Conservation (phyloP, 2,113 vertebrate genomes). For the Protobothrops mucrosquamatus region DNA sequence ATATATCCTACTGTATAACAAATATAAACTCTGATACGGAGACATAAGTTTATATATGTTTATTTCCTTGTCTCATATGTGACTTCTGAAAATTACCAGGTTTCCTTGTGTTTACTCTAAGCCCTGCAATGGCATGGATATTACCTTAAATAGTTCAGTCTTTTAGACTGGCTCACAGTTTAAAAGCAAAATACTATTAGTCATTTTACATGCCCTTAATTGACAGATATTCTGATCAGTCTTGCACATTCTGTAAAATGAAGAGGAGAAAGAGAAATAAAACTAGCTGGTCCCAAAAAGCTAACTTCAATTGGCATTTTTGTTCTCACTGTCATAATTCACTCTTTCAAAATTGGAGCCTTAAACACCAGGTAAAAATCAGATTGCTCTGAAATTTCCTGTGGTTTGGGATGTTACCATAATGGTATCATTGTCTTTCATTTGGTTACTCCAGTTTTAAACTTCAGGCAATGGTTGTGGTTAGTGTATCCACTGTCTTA, state of each 20-base stretch:
- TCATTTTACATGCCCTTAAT: neutral
- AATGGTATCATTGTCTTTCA: neutral
- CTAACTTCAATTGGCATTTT: neutral
- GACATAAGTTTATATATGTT: neutral
- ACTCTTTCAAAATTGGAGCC: neutral
- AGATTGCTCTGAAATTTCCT: neutral
- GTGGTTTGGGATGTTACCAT: neutral
- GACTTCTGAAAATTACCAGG: too few relatives aligned
- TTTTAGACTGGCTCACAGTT: neutral
- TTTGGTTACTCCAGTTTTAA: neutral
- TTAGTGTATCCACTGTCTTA: neutral
- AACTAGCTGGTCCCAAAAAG: rapidly evolving
- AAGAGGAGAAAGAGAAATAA: neutral
- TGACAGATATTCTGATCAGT: neutral
- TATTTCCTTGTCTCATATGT: neutral
- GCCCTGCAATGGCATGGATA: neutral
- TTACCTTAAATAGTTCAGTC: neutral
- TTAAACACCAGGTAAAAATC: neutral
- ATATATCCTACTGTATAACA: neutral
- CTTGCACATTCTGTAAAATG: neutral
- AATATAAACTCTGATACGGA: neutral
- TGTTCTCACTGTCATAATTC: neutral
- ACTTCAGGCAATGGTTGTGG: neutral
- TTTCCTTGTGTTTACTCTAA: neutral
- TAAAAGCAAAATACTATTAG: neutral